Evolutionary conservation across 2,113 vertebrate species (phyloP).

Genomic region (Myotis yumanensis): DNA sequence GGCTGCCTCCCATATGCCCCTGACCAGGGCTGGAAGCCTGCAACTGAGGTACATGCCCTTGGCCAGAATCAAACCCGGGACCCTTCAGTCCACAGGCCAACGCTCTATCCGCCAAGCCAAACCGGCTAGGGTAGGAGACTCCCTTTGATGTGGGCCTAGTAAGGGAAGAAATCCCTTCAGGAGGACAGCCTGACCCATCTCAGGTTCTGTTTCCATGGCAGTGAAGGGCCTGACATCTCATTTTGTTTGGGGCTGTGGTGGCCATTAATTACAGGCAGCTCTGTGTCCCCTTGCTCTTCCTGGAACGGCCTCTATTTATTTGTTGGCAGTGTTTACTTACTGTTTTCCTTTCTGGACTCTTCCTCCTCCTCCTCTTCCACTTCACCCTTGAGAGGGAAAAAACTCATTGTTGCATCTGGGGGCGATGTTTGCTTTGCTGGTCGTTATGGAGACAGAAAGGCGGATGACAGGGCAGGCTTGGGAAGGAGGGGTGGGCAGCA

Average conservation of each 20-base stretch:
- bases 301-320: conserved; percentile 4
- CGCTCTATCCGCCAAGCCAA: too few species aligned
- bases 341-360: conserved; percentile 5
- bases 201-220: conserved; percentile 32
- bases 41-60: too few species aligned
- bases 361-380: not conserved
- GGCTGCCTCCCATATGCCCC: too few species aligned
- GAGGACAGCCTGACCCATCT: not conserved
- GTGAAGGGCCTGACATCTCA: not conserved
- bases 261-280: conserved; percentile 33
- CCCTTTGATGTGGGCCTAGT: conserved; percentile 57
- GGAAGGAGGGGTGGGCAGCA: not conserved
- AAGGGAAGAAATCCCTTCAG: conserved; percentile 34
- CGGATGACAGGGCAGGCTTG: not conserved
- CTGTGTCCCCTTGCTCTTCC: not conserved
- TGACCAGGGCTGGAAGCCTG: too few species aligned
- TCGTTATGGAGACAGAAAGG: conserved; percentile 36
- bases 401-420: not conserved
- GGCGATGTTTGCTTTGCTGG: conserved; percentile 32
- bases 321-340: not conserved
- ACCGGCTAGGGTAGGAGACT: not conserved
- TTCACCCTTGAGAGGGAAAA: not conserved
- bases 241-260: conserved; percentile 40
- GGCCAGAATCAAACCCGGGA: too few species aligned
- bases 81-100: too few species aligned